These are phyloP conservation scores for Poecilia picta DNA, from an alignment of 2,797 vertebrate genomes.

Conservation along the genomic window DNA sequence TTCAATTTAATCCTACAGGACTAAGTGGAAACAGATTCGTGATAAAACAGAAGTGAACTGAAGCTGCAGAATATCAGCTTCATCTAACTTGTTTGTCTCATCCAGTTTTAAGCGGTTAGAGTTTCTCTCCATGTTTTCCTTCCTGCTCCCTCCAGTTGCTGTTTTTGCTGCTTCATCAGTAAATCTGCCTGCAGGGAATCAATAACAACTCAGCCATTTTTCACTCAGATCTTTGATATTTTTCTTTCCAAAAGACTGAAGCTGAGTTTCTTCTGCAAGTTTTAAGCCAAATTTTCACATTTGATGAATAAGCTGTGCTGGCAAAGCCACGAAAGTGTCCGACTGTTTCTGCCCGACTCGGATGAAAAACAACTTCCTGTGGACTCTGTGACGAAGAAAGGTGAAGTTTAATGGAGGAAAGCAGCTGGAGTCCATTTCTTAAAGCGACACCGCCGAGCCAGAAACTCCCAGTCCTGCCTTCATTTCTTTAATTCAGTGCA, in stretches of 20 bases:
- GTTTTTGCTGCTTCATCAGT: neutral
- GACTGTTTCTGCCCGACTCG: neutral
- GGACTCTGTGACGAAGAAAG: slow-evolving; percentile 19
- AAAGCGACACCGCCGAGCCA: slow-evolving; percentile 52
- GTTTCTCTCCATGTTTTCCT: neutral
- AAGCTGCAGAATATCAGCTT: neutral
- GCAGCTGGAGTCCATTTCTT: slow-evolving; percentile 51
- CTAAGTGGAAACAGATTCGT: neutral
- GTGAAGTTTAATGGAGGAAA: slow-evolving; percentile 49
- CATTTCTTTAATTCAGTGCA: slow-evolving; percentile 41
- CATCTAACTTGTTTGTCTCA: neutral
- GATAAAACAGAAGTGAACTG: neutral
- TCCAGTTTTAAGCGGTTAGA: neutral
- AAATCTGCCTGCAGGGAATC: neutral
- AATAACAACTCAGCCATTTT: neutral
- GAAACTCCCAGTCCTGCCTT: slow-evolving; percentile 15
- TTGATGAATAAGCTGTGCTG: slow-evolving; percentile 22
- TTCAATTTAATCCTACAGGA: neutral
- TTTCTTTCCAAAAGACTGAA: neutral
- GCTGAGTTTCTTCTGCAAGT: neutral
- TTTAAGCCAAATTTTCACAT: neutral
- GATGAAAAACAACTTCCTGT: slow-evolving; percentile 8
- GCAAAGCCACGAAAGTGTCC: slow-evolving; percentile 1
- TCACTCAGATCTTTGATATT: neutral
- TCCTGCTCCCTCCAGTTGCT: neutral